Percentiles rank a stretch among this genome's conserved stretches.
Conservation (phyloP, 1,140 invertebrate species). For the Rhyacophila brunnea region DNA sequence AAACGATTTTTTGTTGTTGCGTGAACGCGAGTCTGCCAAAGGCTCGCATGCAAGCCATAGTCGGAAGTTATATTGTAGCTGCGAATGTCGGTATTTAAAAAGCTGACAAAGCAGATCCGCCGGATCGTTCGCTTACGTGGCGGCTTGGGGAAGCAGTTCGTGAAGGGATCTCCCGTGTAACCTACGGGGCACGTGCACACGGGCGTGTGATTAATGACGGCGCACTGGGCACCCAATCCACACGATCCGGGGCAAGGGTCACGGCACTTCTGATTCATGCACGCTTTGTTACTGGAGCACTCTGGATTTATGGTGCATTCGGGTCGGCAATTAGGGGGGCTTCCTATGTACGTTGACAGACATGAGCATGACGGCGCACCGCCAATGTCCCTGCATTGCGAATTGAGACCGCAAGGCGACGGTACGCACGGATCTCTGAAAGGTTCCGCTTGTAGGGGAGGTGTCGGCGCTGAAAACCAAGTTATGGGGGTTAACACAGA, state of each 20-base stretch:
- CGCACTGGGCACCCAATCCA: conserved; percentile 71
- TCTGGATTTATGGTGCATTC: conserved; percentile 73
- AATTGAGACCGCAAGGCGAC: conserved; percentile 73
- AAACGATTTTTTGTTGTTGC: neutral
- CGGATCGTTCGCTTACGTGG: conserved; percentile 15
- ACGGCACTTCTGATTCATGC: conserved; percentile 70
- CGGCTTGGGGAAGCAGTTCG: conserved; percentile 52
- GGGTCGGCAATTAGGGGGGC: conserved; percentile 71
- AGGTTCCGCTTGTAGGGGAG: conserved; percentile 39
- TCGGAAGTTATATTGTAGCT: conserved; percentile 41
- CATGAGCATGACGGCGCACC: conserved; percentile 68
- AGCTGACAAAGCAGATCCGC: too few species aligned
- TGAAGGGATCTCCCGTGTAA: conserved; percentile 72
- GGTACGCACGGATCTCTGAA: conserved; percentile 60
- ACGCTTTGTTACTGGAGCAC: conserved; percentile 69
- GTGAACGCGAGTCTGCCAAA: too few species aligned
- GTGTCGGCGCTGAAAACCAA: conserved; percentile 45
- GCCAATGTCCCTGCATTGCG: conserved; percentile 65
- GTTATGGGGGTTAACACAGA: conserved; percentile 71
- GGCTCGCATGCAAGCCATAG: conserved; percentile 65
- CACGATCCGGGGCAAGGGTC: conserved; percentile 78
- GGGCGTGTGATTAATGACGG: conserved; percentile 71
- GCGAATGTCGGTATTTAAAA: conserved; percentile 54
- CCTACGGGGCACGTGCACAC: conserved; percentile 68
- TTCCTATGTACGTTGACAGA: conserved; percentile 63